Percentiles rank a stretch among this genome's conserved stretches.
Evolutionary conservation across 2,113 vertebrate species (phyloP).

Genomic region (Brachypteracias leptosomus): DNA sequence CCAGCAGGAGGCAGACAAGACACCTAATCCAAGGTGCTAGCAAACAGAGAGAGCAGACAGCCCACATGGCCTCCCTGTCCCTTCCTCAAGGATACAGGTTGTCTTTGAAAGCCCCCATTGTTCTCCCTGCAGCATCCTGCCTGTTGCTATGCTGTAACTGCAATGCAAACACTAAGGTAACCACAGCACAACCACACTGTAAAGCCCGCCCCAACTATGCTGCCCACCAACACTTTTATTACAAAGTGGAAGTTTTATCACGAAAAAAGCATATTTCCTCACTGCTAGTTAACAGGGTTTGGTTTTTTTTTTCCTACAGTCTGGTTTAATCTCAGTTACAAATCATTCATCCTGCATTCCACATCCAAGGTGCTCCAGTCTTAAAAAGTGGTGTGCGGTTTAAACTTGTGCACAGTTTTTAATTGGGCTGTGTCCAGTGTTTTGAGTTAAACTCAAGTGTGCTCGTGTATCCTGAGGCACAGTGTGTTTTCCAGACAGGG

Average conservation of each 20-base stretch:
- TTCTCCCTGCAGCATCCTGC: neutral
- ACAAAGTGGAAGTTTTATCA: neutral
- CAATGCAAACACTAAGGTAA: neutral
- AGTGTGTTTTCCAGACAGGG: neutral
- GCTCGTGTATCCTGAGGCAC: neutral
- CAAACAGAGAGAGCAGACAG: neutral
- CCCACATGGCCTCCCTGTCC: fast-evolving
- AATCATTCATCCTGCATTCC: neutral
- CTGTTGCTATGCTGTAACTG: too few relatives aligned
- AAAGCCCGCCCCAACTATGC: neutral
- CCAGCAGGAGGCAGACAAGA: neutral
- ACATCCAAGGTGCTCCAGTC: neutral
- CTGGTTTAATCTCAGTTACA: neutral
- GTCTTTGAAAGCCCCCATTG: neutral
- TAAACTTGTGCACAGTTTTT: neutral
- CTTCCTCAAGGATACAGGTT: neutral
- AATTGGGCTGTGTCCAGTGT: neutral
- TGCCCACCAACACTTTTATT: neutral
- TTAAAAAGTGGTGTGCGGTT: neutral
- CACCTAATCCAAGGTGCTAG: neutral
- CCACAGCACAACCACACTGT: fast-evolving
- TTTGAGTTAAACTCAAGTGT: neutral
- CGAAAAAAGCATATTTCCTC: neutral
- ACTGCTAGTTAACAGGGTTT: neutral
- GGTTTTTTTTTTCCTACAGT: neutral